Percentiles rank a stretch among this genome's conserved stretches.
Conservation (phyloP, 2,888 invertebrate genomes). For the Xanthostigma xanthostigma region DNA sequence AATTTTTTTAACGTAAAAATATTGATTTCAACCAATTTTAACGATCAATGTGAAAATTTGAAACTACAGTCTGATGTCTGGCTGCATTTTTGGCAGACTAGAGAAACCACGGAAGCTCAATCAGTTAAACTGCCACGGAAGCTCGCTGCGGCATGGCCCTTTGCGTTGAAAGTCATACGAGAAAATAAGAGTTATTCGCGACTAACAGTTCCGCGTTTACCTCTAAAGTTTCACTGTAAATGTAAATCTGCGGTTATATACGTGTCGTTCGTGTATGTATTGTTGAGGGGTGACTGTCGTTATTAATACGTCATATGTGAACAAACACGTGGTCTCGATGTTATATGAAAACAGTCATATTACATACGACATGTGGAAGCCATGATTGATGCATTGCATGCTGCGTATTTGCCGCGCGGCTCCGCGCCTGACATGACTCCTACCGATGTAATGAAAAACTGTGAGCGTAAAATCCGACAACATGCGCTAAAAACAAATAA, state of each 20-base stretch:
- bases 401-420: background rate
- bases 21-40: no score
- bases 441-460: no score
- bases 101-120: no score
- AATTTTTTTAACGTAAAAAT: no score
- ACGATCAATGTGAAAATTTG: no score
- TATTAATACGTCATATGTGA: background rate
- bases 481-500: no score
- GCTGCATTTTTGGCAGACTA: no score
- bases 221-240: background rate
- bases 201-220: background rate
- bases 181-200: background rate
- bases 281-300: background rate
- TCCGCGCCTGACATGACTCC: background rate
- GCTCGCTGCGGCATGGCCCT: no score
- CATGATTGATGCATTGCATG: slow-evolving; percentile 1
- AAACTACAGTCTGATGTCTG: no score
- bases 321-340: background rate
- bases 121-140: no score
- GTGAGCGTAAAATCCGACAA: no score
- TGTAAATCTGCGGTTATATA: background rate
- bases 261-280: background rate
- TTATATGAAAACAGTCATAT: background rate
- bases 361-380: background rate
- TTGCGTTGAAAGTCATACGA: no score